Base-by-base conservation (phyloP, 2,113 vertebrate species). In the Chaetura pelagica region DNA sequence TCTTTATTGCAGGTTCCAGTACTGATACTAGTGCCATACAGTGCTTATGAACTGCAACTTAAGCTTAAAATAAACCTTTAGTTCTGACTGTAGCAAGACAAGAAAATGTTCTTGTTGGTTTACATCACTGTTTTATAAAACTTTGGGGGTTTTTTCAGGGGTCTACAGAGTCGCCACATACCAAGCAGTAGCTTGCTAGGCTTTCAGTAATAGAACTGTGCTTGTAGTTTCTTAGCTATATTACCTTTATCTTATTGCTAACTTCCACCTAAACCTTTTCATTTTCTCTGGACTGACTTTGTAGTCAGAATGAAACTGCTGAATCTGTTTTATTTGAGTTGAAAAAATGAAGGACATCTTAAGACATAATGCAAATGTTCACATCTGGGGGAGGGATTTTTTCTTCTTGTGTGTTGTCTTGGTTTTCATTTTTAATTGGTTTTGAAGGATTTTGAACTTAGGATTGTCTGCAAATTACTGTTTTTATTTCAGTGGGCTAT, bases 1-100 rank as follows among this genome's bases (percentile, higher is more conserved):
- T 79, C 66, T 89, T 82, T 90, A 86, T 79, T 96, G 73, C 80
- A 91, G 86, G 57, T 93, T 93, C 90, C 48, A 51, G 3, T 81
- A 74, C 57, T 90, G 62, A 69, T 54, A 34, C 12, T 83, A 22
- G 68, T 87, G 44, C 49, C 9, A 8, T 32, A 26, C 89, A 49
- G n/a, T 12, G 3, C 73, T 94, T 76, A 59, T 12, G 71, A 95
- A 80, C 72, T 81, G 46, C 91, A 87, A 23, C 20, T 93, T 55
- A 51, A 5, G 29, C 49, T 57, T 40, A 20, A 59, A 76, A 40
- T 71, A 86, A 88, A 79, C 8, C 64, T 91, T 74, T 77, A 87
- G 89, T 84, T 96, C 68, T 84, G 42, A 55, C 61, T 55, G 17
- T 79, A 93, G 27, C 23, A 61, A 63, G 61, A 52, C 30, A 52